phyloP scores from a whole-genome alignment of 2,113 vertebrate genomes.

The Maccullochella peelii region DNA sequence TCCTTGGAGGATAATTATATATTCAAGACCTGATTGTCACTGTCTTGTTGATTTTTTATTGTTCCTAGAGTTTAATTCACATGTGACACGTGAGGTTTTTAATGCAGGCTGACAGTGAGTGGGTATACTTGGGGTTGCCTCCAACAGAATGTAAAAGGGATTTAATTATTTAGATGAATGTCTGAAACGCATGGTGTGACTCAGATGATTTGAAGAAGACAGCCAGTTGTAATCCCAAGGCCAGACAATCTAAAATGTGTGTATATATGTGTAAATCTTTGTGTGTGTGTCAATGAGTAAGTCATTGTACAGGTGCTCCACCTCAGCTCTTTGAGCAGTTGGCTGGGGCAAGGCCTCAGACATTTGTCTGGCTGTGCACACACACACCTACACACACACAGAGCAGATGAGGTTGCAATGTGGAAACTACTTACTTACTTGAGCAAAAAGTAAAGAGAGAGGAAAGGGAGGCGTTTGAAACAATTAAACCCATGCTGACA shows the following conservation, averaged over 20 bases:
- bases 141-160: background rate
- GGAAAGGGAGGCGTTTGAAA: slow-evolving; percentile 29
- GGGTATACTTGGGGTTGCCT: background rate
- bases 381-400: slow-evolving; percentile 34
- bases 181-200: slow-evolving; percentile 20
- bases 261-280: slow-evolving; percentile 22
- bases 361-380: slow-evolving; percentile 46
- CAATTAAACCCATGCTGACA: slow-evolving; percentile 41
- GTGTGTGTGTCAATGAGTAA: slow-evolving; percentile 60
- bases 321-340: slow-evolving; percentile 54
- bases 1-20: background rate
- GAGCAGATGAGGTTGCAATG: slow-evolving; percentile 18
- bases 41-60: background rate
- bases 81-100: background rate
- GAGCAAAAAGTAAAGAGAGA: slow-evolving; percentile 26
- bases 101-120: background rate
- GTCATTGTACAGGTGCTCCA: slow-evolving; percentile 60
- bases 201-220: slow-evolving; percentile 33
- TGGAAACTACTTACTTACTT: slow-evolving; percentile 48
- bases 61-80: background rate
- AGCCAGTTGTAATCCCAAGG: slow-evolving; percentile 58
- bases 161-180: slow-evolving; percentile 4
- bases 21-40: background rate
- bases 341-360: slow-evolving; percentile 39
- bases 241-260: slow-evolving; percentile 54